phyloP scores from a whole-genome alignment of 2,113 vertebrate genomes.

The Grammomys surdaster region DNA sequence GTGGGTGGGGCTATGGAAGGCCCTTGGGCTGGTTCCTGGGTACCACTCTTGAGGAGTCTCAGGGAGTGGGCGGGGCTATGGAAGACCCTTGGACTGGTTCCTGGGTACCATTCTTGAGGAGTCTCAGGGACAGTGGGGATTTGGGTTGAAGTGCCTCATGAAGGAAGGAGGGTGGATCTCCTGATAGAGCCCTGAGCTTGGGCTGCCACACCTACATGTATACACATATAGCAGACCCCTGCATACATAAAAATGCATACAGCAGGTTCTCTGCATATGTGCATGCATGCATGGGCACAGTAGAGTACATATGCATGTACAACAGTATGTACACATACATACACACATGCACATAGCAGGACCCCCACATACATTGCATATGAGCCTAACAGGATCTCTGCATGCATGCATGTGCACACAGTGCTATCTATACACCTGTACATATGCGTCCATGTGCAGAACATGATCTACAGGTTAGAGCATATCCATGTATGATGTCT shows the following conservation, averaged over 20 bases:
- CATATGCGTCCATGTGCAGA: neutral
- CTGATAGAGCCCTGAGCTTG: neutral
- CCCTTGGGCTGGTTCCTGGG: neutral
- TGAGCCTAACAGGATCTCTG: neutral
- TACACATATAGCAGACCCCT: too few species aligned
- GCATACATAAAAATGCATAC: too few species aligned
- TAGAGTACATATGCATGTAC: neutral
- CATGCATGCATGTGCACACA: neutral
- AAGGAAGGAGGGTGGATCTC: neutral
- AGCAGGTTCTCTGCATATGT: too few species aligned
- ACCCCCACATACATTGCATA: neutral
- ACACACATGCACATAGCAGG: neutral
- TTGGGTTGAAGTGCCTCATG: neutral
- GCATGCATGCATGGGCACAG: too few species aligned
- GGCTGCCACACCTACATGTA: neutral
- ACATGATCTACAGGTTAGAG: neutral
- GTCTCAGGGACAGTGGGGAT: neutral
- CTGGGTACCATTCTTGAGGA: neutral
- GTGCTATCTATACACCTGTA: neutral
- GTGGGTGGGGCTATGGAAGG: neutral
- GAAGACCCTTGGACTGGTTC: neutral
- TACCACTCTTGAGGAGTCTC: neutral
- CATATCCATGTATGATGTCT: too few species aligned
- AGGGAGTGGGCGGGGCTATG: neutral
- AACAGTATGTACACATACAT: neutral